Evolutionary conservation across 2,888 invertebrate species (phyloP).

Genomic region (Perdita meconis): DNA sequence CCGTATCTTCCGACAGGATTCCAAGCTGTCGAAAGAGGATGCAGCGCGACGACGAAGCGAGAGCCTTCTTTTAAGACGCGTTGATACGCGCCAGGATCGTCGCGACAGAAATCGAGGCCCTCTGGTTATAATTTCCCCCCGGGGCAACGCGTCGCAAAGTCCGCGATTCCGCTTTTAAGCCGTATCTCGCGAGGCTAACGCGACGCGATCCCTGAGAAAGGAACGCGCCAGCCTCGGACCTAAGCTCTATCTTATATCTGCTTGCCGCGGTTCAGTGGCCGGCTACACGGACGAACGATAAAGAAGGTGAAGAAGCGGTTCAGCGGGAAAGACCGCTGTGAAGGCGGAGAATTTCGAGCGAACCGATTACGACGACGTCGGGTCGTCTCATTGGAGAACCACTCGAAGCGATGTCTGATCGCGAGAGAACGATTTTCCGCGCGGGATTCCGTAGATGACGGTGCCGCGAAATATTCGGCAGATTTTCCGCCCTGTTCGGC

Average conservation of each 20-base stretch:
- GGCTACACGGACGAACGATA: neutral
- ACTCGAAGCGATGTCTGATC: too few relatives aligned
- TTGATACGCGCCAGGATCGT: neutral
- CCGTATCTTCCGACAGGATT: too few relatives aligned
- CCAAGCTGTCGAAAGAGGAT: too few relatives aligned
- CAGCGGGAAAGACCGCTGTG: too few relatives aligned
- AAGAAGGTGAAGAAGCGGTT: too few relatives aligned
- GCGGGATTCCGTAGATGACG: neutral
- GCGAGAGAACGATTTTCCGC: too few relatives aligned
- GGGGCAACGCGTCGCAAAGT: conserved; percentile 30
- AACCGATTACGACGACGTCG: too few relatives aligned
- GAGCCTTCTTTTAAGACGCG: neutral
- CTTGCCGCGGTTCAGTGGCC: neutral
- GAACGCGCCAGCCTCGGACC: conserved; percentile 20
- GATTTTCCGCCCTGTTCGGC: neutral
- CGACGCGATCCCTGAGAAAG: conserved; percentile 23
- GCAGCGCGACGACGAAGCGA: neutral
- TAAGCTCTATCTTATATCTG: conserved; percentile 32
- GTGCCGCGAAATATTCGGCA: neutral
- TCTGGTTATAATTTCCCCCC: conserved; percentile 44
- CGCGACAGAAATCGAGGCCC: conserved; percentile 17
- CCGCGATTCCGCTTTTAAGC: conserved; percentile 23
- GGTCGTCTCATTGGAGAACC: too few relatives aligned
- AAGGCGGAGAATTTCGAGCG: too few relatives aligned
- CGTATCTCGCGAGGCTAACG: conserved; percentile 37